Percentiles rank a stretch among this genome's conserved stretches.
These are phyloP conservation scores for Corythornis cristatus DNA, from an alignment of 2,113 vertebrate genomes.

Conservation along the genomic window DNA sequence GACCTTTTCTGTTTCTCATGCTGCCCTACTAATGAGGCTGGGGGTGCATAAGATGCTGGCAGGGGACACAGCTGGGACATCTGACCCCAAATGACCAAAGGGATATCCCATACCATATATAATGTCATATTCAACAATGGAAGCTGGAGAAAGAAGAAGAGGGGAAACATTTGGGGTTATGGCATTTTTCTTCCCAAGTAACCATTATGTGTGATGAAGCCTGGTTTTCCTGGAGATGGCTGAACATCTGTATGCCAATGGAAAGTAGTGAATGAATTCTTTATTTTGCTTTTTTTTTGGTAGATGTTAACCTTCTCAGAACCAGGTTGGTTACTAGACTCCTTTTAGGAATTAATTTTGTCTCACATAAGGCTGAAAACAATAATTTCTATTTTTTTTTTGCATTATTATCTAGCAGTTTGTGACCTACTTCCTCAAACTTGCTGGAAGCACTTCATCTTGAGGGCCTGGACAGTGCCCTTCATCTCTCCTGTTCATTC, in stretches of 20 bases:
- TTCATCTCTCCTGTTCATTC: not conserved
- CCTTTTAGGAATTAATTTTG: not conserved
- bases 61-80: not conserved
- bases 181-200: not conserved
- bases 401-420: not conserved
- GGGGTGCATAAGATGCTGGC: not conserved
- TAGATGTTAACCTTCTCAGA: not conserved
- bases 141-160: not conserved
- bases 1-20: not conserved
- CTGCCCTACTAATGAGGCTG: not conserved
- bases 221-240: not conserved
- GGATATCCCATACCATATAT: rapidly evolving
- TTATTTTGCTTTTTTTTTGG: not conserved
- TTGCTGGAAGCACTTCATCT: not conserved
- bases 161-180: rapidly evolving
- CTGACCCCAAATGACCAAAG: not conserved
- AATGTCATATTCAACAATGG: rapidly evolving
- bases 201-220: rapidly evolving
- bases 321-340: not conserved
- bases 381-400: not conserved
- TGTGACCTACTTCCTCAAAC: not conserved
- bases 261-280: not conserved
- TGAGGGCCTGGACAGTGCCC: not conserved
- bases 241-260: not conserved
- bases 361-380: not conserved